Conservation (phyloP, 2,113 vertebrate genomes). For the Leucosticte australis region DNA sequence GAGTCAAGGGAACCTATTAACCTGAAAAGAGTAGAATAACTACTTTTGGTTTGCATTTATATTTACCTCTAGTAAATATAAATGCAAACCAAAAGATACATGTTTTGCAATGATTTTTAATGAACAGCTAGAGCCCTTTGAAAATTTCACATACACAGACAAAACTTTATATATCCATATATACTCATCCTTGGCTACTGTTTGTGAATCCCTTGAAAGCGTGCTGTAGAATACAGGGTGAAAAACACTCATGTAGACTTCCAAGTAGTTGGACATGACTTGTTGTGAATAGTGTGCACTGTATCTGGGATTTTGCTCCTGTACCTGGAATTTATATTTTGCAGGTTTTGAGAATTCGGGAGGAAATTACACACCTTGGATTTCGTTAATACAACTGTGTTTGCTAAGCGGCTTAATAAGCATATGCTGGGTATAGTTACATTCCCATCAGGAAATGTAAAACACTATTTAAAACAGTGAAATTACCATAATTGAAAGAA, state of each 20-base stretch:
- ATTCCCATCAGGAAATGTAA: conserved; percentile 62
- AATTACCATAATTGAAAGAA: conserved; percentile 68
- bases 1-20: not conserved
- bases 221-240: not conserved
- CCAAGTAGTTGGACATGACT: rapidly evolving
- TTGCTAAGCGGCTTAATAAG: conserved; percentile 43
- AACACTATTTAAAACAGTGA: conserved; percentile 58
- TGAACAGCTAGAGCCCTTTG: not conserved
- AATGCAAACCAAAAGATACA: not conserved
- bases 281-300: not conserved
- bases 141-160: not conserved
- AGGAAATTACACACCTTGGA: not conserved
- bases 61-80: not conserved
- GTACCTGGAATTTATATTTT: not conserved
- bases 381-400: conserved; percentile 13
- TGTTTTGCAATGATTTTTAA: not conserved
- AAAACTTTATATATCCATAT: not conserved
- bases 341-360: not conserved
- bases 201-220: not conserved
- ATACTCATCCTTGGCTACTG: not conserved
- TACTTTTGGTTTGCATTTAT: no score
- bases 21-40: not conserved
- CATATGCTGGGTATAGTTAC: conserved; percentile 48
- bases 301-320: not conserved
- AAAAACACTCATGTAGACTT: not conserved